Base-by-base conservation (phyloP, 2,888 invertebrate genomes). In the Nephrotoma guestfalica region DNA sequence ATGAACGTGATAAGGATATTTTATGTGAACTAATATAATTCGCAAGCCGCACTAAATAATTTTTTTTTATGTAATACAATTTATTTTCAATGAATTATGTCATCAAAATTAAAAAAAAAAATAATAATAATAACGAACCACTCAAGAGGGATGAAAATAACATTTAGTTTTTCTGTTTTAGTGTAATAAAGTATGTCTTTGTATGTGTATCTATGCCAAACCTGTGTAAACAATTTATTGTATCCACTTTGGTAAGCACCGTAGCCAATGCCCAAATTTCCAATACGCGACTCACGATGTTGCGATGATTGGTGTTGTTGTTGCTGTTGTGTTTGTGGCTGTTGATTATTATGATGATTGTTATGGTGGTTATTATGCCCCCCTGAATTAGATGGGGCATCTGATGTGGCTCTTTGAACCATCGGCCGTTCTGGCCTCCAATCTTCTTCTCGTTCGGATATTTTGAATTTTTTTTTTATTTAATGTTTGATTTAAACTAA, bases 381-480 rank as follows among this genome's bases (percentile, higher is more conserved):
- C 87, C 87, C 88, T 89, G 91, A 89, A 89, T 90, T 89, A 88
- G 91, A 90, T 89, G 91, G 91, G 90, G 90, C 92, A 91, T 91
- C 91, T 89, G 91, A 89, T 88, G 92, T 91, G 86, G 91, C 91
- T 89, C 91, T 90, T 89, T 92, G 92, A 90, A 92, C 92, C 92
- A 92, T 92, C 91, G 92, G 92, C 92, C 90, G 90, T 89, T 91
- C 91, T 90, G 91, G 90, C 91, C 91, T 89, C 88, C 90, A 91
- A 88, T 92, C 91, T 84, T 41, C 42, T 90, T 92, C 91, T 90
- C 91, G 91, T 90, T 13, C 71, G 71, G 71, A 71, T 71, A 71
- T 71, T 71, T 71, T 71, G 71, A 71, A 71, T 43, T 43, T 43
- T 30, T 43, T 43, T 71, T 71, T 71, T 71, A 71, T 71, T 71